Base-by-base conservation (phyloP, 2,888 invertebrate genomes). In the Lysandra coridon region DNA sequence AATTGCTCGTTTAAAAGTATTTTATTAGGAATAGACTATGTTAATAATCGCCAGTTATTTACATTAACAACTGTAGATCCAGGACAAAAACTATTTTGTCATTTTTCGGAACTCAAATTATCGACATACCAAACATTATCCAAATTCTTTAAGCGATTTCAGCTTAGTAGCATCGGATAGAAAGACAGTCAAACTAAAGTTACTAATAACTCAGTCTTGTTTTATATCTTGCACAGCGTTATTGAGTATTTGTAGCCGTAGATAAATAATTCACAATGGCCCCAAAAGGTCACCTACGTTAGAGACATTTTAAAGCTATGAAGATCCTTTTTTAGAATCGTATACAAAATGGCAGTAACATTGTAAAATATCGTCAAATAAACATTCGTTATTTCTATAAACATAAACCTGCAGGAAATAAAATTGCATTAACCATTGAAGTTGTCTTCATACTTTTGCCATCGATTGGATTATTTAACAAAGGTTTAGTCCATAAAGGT, bases 341-440 rank as follows among this genome's bases (percentile, higher is more conserved):
- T 1, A 12, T 69, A 30, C 1, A 64, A 12, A 62, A 30, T 64
- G 12, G 64, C 14, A 69, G 33, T 69, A 33, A 69, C 33, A 23
- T 73, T 78, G 69, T 80, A 80, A 81, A 81, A 81, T 81, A 81
- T 77, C 74, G 79, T 64, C 76, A 64, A 80, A 80, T 81, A 80
- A 81, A 81, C 80, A 78, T 73, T 78, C 62, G 77, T 78, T 80
- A 80, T 81, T 57, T 78, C 76, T 64, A 78, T 74, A 69, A 79
- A 79, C 78, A 82, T 79, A 82, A 81, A 78, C 64, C 53, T 79
- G 78, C n/a, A 83, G 84, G 85, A 83, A 85, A 84, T 84, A 83
- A 85, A 83, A 84, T 85, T 85, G 83, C 81, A 81, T 80, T 83
- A 82, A 83, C 84, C 82, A 85, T 85, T 75, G 6, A 30, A 17